Conservation (phyloP, 1,140 invertebrate species). For the Helicoverpa armigera region DNA sequence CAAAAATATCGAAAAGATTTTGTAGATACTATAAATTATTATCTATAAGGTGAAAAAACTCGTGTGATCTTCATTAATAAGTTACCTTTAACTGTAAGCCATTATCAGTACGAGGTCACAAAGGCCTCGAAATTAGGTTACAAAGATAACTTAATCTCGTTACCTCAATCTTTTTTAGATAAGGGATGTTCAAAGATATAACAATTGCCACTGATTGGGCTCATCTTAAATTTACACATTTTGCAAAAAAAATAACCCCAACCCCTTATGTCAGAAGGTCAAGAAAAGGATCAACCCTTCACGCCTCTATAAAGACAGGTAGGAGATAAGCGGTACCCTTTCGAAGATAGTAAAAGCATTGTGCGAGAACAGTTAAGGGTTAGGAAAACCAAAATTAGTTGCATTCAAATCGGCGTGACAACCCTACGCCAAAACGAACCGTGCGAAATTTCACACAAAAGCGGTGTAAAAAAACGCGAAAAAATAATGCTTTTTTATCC, state of each 20-base stretch:
- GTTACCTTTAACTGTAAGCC: not conserved
- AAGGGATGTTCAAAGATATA: slow-evolving; percentile 34
- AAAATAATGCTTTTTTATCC: slow-evolving; percentile 29
- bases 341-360: slow-evolving; percentile 69
- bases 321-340: slow-evolving; percentile 63
- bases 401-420: slow-evolving; percentile 79
- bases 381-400: slow-evolving; percentile 78
- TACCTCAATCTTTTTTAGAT: slow-evolving; percentile 4
- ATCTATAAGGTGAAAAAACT: not conserved
- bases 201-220: slow-evolving; percentile 75
- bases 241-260: slow-evolving; percentile 64
- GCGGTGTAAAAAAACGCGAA: slow-evolving; percentile 58
- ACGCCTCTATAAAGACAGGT: slow-evolving; percentile 73
- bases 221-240: slow-evolving; percentile 70
- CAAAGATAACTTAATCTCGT: slow-evolving; percentile 35
- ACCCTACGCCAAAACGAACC: slow-evolving; percentile 74
- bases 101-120: not conserved
- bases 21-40: not conserved
- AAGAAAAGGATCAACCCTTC: slow-evolving; percentile 70
- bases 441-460: slow-evolving; percentile 82
- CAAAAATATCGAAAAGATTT: not conserved
- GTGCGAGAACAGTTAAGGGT: slow-evolving; percentile 66
- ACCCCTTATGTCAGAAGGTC: slow-evolving; percentile 70
- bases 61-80: not conserved
- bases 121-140: slow-evolving; percentile 16